Percentiles rank a stretch among this genome's conserved stretches.
Conservation (phyloP, 2,113 vertebrate genomes). For the Sialia sialis region DNA sequence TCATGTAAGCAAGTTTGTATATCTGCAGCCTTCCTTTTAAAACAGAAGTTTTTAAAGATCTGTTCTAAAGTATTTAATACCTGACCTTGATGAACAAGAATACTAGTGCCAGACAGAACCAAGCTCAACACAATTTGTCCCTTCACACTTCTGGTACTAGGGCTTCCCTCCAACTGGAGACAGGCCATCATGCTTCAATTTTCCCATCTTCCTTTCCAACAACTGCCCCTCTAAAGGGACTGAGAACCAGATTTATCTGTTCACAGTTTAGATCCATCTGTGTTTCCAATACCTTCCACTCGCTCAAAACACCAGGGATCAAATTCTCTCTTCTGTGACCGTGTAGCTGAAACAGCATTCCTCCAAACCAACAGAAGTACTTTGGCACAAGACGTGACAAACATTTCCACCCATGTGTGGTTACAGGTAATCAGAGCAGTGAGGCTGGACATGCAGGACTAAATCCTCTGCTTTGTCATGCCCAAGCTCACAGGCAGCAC, state of each 20-base stretch:
- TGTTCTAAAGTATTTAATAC: not conserved
- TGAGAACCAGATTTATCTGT: not conserved
- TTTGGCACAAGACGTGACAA: not conserved
- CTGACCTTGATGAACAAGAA: not conserved
- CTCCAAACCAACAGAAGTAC: not conserved
- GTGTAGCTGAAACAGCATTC: fast-evolving
- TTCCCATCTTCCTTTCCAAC: not conserved
- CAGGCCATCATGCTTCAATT: not conserved
- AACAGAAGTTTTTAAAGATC: not conserved
- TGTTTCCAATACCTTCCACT: not conserved
- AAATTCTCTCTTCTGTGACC: not conserved
- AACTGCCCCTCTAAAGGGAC: not conserved
- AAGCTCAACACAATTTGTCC: fast-evolving
- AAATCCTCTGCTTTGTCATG: not conserved
- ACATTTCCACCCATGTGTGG: fast-evolving
- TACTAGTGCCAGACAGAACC: not conserved
- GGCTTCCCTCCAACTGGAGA: not conserved
- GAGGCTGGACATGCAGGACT: fast-evolving
- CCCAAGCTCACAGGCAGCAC: not conserved
- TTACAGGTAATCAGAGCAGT: fast-evolving
- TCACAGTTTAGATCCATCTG: not conserved
- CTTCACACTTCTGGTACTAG: fast-evolving
- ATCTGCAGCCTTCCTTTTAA: fast-evolving
- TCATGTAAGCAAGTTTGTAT: not conserved
- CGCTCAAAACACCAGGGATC: not conserved